Evolutionary conservation across 2,797 vertebrate species (phyloP).

Genomic region (Tangara arthus): DNA sequence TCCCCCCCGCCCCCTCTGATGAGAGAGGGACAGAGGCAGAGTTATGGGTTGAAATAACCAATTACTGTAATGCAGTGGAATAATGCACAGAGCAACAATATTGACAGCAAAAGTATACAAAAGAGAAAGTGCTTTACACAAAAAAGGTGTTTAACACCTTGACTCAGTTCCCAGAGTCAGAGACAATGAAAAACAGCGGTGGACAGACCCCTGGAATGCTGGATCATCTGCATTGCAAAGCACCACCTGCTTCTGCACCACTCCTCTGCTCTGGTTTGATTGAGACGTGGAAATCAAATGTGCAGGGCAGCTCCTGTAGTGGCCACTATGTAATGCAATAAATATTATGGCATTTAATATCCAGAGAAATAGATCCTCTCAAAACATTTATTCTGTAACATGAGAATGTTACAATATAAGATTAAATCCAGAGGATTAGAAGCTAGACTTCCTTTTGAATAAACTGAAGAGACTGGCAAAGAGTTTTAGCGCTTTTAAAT

Average conservation of each 20-base stretch:
- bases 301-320: not conserved
- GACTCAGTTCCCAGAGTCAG: not conserved
- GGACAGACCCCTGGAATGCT: not conserved
- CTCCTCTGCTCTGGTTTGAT: accelerated
- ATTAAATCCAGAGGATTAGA: not conserved
- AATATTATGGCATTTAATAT: not conserved
- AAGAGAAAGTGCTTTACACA: not conserved
- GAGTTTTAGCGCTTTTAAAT: not conserved
- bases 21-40: not conserved
- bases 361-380: not conserved
- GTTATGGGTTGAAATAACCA: no score
- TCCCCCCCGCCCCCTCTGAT: accelerated
- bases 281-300: not conserved
- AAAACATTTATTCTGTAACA: not conserved
- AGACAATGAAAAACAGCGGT: not conserved
- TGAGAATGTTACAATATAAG: not conserved
- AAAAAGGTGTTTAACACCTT: not conserved
- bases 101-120: not conserved
- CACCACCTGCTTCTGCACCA: accelerated
- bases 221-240: not conserved
- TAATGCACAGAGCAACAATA: not conserved
- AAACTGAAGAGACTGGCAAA: not conserved
- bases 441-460: not conserved
- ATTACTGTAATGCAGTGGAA: not conserved
- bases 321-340: accelerated